Percentiles rank a stretch among this genome's conserved stretches.
Conservation (phyloP, 2,797 vertebrate species). For the Malurus splendens region DNA sequence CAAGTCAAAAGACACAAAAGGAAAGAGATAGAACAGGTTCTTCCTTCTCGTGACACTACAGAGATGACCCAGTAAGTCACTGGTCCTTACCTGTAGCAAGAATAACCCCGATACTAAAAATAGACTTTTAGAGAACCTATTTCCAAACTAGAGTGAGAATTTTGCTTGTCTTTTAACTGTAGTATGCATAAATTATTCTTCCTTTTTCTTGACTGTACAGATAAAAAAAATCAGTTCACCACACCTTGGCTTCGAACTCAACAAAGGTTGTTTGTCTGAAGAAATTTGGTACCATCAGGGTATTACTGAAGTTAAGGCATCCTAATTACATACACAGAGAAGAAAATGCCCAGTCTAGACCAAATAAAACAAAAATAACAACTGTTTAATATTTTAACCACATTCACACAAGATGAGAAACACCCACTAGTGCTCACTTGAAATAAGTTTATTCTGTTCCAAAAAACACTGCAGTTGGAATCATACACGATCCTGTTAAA, state of each 20-base stretch:
- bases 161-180: background rate
- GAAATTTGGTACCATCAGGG: background rate
- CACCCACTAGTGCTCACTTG: background rate
- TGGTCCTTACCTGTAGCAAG: background rate
- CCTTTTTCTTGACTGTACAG: background rate
- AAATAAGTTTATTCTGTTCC: constrained; percentile 52
- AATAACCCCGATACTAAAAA: background rate
- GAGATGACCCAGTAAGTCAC: background rate
- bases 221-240: background rate
- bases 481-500: background rate
- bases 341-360: background rate
- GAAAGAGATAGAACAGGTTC: background rate
- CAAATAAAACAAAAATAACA: background rate
- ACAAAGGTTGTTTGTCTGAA: background rate
- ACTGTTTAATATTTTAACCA: background rate
- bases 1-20: background rate
- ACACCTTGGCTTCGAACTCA: background rate
- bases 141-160: background rate
- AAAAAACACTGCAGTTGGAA: constrained; percentile 16
- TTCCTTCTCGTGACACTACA: background rate
- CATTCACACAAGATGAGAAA: background rate
- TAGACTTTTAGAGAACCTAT: background rate
- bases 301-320: background rate
- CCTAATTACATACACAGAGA: background rate
- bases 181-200: background rate